Evolutionary conservation across 2,113 vertebrate genomes (phyloP), one percentile per base, ranked within the genome.

Genomic region (Brienomyrus brachyistius): DNA sequence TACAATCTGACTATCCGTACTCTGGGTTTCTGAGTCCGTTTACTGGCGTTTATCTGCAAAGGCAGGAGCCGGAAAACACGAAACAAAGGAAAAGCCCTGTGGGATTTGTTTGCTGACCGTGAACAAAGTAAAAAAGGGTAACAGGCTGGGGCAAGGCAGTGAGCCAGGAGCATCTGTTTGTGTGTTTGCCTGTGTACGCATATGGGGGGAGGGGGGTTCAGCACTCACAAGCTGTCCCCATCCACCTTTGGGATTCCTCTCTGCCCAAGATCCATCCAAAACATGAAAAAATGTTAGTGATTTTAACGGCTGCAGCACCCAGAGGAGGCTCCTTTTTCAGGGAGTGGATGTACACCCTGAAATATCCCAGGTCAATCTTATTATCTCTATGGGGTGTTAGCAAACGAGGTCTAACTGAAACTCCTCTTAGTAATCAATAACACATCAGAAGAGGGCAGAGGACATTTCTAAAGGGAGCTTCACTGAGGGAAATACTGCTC

Each of bases 61-160:
- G 90, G 91, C 92, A 94, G 90, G 91, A 92, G 40, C 84, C 86
- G 88, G 93, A 92, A 94, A 94, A 94, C 45, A 91, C 92, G 89
- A 90, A 92, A 94, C 94, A 94, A 94, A 91, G 91, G 92, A 92
- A 86, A 89, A 92, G 88, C 93, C 94, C 91, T 92, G 59, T 83
- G 93, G 91, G 94, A 92, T 89, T 59, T 88, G 90, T 92, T 93
- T 93, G 93, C 89, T 90, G 92, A 93, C 84, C 56, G 47, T 89
- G 93, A 94, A 94, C 92, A 95, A 74, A 90, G 90, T 88, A 50
- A 10, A 89, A 87, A 77, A 52, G 83, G 50, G 51, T 59, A 31
- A 70, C 52, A 40, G 31, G 47, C 11, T 13, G 54, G 47, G 82
- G 52, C 40, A 59, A 21, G 5, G 52, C 47, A 19, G 43, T 31